Evolutionary conservation across 2,113 vertebrate genomes (phyloP).

Genomic region (Ivindomyrus marchei): DNA sequence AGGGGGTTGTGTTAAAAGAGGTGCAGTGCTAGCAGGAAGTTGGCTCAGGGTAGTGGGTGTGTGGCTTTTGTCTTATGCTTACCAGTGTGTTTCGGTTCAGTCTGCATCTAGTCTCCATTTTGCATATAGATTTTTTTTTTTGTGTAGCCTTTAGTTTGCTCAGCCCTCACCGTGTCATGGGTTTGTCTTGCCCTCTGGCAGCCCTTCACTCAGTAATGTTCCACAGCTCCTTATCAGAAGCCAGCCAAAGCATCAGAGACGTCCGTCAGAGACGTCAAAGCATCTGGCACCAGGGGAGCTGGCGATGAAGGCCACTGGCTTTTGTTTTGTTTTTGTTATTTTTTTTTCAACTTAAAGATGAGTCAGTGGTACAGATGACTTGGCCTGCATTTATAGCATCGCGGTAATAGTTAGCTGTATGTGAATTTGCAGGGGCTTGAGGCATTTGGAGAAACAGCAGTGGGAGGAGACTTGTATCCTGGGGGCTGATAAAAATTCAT

Average conservation of each 20-base stretch:
- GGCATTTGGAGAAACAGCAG: neutral
- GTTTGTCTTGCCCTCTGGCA: neutral
- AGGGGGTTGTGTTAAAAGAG: neutral
- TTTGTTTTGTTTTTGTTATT: neutral
- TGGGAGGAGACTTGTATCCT: neutral
- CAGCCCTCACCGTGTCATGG: neutral
- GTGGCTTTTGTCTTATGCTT: neutral
- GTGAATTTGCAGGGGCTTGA: neutral
- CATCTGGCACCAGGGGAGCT: neutral
- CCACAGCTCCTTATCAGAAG: neutral
- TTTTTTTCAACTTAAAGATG: neutral
- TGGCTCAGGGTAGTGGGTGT: neutral
- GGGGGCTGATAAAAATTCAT: neutral
- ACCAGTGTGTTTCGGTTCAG: neutral
- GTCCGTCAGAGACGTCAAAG: neutral
- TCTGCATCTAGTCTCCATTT: neutral
- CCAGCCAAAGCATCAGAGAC: neutral
- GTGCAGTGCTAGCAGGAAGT: neutral
- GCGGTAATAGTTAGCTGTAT: neutral
- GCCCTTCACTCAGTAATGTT: neutral
- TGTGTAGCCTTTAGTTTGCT: neutral
- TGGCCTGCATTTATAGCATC: neutral
- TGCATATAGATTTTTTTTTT: neutral
- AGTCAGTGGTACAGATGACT: neutral
- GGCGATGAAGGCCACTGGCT: neutral